phyloP scores from a whole-genome alignment of 2,797 vertebrate species.

The Craterocephalus amniculus region DNA sequence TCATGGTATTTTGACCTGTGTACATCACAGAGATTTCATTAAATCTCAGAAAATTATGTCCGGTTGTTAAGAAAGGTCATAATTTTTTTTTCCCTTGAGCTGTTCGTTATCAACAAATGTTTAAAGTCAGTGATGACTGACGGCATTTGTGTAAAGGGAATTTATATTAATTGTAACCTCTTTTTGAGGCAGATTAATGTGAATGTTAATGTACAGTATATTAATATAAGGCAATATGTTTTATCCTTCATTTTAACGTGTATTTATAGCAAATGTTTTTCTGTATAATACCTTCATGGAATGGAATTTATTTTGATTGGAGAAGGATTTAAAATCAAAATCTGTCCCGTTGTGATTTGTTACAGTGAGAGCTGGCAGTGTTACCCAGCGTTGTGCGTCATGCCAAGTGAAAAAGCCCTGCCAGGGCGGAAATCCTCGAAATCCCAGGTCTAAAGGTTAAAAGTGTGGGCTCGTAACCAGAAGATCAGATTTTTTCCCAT shows the following conservation, averaged over 20 bases:
- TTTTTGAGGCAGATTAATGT: constrained; percentile 13
- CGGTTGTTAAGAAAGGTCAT: neutral
- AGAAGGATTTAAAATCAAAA: constrained; percentile 25
- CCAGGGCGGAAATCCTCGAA: constrained; percentile 54
- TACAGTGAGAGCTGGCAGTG: constrained; percentile 39
- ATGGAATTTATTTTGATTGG: constrained; percentile 5
- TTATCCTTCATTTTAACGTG: neutral
- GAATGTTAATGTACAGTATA: constrained; percentile 11
- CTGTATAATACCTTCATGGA: constrained; percentile 5
- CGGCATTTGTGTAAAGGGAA: neutral
- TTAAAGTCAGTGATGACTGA: constrained; percentile 1
- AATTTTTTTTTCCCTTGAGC: neutral
- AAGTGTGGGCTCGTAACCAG: constrained; percentile 41
- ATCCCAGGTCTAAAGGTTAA: constrained; percentile 58
- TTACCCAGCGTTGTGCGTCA: constrained; percentile 43
- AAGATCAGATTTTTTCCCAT: constrained; percentile 47
- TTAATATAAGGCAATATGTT: neutral
- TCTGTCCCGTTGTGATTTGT: constrained; percentile 43
- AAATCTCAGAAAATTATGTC: neutral
- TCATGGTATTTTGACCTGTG: too few species aligned
- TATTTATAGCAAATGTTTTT: constrained; percentile 6
- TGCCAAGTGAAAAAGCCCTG: constrained; percentile 53
- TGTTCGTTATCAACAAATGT: neutral
- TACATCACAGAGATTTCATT: neutral
- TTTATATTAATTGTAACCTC: neutral